Conservation (phyloP, 2,113 vertebrate genomes). For the Saguinus imperator region DNA sequence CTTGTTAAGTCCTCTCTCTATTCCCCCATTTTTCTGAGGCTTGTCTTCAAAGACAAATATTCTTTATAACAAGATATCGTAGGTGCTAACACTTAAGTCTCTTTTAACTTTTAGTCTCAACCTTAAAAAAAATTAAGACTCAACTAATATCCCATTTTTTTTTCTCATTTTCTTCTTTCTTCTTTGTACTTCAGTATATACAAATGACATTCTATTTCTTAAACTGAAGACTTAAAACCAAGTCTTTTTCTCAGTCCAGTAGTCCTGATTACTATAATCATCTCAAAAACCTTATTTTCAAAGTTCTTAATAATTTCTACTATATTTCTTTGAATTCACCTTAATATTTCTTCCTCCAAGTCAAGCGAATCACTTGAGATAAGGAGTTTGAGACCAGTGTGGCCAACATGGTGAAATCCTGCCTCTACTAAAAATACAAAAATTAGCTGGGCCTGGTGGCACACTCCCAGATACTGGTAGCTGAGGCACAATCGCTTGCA, state of each 20-base stretch:
- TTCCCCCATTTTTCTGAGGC: background rate
- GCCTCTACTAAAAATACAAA: too few relatives aligned
- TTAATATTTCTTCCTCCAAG: conserved; percentile 38
- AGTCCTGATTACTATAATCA: background rate
- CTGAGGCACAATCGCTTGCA: too few relatives aligned
- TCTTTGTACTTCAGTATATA: too few relatives aligned
- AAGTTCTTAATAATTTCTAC: conserved; percentile 50
- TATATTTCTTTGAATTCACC: conserved; percentile 33
- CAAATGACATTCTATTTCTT: background rate
- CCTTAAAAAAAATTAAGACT: conserved; percentile 39
- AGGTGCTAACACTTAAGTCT: conserved; percentile 13
- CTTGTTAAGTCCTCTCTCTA: background rate
- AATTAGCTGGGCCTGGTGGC: too few relatives aligned
- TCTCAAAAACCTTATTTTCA: conserved; percentile 45
- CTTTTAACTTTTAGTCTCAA: background rate
- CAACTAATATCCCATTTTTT: background rate
- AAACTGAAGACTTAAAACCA: conserved; percentile 29
- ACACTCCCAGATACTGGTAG: too few relatives aligned
- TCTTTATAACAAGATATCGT: conserved; percentile 11
- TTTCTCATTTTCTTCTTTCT: too few relatives aligned
- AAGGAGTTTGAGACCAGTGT: too few relatives aligned
- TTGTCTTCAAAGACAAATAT: conserved; percentile 31
- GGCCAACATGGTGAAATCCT: too few relatives aligned
- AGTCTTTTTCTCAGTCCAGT: conserved; percentile 14
- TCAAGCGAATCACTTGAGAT: too few relatives aligned